Conservation (phyloP, 1,140 invertebrate species). For the Spodoptera frugiperda region DNA sequence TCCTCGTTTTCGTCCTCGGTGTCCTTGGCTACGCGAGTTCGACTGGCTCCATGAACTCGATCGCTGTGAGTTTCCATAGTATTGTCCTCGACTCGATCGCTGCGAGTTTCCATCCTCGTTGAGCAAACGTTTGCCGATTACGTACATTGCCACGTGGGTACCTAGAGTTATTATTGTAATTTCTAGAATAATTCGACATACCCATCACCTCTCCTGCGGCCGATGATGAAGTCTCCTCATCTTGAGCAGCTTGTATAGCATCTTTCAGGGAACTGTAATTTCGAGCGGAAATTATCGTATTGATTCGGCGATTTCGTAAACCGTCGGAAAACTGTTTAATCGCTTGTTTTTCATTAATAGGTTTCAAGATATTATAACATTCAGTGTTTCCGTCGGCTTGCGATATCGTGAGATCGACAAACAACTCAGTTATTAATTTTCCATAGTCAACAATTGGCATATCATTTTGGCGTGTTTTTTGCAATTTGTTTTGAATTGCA, state of each 20-base stretch:
- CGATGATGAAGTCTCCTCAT: constrained; percentile 44
- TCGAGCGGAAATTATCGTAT: constrained; percentile 45
- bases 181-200: neutral
- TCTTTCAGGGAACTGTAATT: no score
- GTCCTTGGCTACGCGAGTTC: no score
- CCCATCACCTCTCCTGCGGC: constrained; percentile 20
- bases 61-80: no score
- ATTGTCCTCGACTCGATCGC: no score
- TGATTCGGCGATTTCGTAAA: constrained; percentile 31
- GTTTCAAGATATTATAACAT: constrained; percentile 19
- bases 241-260: no score
- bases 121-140: no score
- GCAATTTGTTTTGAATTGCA: neutral
- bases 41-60: no score
- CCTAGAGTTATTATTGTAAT: no score
- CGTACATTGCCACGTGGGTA: constrained; percentile 31
- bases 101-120: no score
- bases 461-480: constrained; percentile 35
- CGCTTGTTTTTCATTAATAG: constrained; percentile 41
- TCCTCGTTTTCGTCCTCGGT: no score
- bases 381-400: constrained; percentile 46
- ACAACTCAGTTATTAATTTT: constrained; percentile 49
- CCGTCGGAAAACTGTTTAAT: constrained; percentile 48
- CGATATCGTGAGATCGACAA: constrained; percentile 47
- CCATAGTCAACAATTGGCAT: constrained; percentile 43